Conservation (phyloP, 2,113 vertebrate genomes). For the Heptranchias perlo region DNA sequence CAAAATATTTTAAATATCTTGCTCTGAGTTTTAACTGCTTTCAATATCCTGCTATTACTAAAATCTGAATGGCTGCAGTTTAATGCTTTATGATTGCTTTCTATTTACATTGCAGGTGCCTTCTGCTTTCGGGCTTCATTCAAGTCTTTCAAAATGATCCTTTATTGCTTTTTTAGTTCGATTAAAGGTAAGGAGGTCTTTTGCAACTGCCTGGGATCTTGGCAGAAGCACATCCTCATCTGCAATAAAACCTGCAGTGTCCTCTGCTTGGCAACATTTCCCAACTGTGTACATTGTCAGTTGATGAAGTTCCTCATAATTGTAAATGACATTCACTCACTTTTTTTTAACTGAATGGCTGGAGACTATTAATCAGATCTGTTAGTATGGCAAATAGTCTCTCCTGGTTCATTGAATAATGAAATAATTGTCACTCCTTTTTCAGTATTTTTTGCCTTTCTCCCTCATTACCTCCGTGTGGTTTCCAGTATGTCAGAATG, state of each 20-base stretch:
- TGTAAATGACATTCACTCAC: neutral
- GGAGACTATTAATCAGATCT: slow-evolving; percentile 12
- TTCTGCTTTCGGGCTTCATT: neutral
- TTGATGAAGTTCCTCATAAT: slow-evolving; percentile 23
- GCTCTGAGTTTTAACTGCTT: neutral
- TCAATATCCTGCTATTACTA: neutral
- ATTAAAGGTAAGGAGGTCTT: neutral
- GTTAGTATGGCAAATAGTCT: neutral
- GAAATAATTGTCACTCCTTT: neutral
- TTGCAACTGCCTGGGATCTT: neutral
- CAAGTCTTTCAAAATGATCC: neutral
- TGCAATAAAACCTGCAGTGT: neutral
- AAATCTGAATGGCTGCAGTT: neutral
- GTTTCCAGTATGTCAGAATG: neutral
- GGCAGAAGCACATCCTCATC: neutral
- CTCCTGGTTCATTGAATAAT: neutral
- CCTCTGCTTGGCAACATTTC: neutral
- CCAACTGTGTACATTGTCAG: neutral
- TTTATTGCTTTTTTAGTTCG: neutral
- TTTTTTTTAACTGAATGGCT: neutral
- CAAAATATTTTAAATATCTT: neutral
- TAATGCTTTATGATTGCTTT: neutral
- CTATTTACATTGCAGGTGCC: neutral
- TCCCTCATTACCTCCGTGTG: neutral
- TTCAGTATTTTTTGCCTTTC: slow-evolving; percentile 24